Percentiles rank a stretch among this genome's conserved stretches.
These are phyloP conservation scores for Limenitis arthemis DNA, from an alignment of 2,888 invertebrate species.

Conservation along the genomic window DNA sequence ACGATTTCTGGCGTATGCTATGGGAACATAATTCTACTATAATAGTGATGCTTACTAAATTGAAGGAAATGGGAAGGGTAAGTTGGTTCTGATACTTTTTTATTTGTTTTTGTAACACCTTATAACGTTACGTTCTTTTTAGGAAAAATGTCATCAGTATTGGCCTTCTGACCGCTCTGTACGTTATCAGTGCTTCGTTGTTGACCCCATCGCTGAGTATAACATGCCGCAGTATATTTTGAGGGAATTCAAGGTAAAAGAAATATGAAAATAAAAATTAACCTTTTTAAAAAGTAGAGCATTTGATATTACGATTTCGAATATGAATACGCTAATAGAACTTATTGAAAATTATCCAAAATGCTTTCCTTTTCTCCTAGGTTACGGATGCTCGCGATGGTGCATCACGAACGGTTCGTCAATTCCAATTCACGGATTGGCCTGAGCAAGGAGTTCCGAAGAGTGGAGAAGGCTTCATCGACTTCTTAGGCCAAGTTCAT, in stretches of 20 bases:
- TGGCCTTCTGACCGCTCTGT: constrained; percentile 99
- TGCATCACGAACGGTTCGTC: constrained; percentile 94
- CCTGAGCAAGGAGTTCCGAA: constrained; percentile 98
- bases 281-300: no score
- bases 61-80: constrained; percentile 97
- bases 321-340: no score
- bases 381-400: constrained; percentile 98
- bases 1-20: constrained; percentile 99
- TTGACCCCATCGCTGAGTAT: constrained; percentile 99
- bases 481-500: constrained; percentile 99
- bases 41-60: constrained; percentile 98
- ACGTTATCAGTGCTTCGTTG: constrained; percentile 97
- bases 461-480: constrained; percentile 98
- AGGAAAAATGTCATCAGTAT: constrained; percentile 99
- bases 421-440: constrained; percentile 98
- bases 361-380: constrained; percentile 34
- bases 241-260: constrained; percentile 92
- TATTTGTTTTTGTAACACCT: background rate
- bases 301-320: background rate
- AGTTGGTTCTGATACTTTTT: constrained; percentile 40
- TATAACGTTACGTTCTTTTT: constrained; percentile 31
- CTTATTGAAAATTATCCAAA: background rate
- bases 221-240: constrained; percentile 99
- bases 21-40: constrained; percentile 99
- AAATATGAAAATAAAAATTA: background rate